Evolutionary conservation across 2,888 invertebrate species (phyloP), one percentile per base, ranked within the genome.

Genomic region (Tanypteryx hageni): DNA sequence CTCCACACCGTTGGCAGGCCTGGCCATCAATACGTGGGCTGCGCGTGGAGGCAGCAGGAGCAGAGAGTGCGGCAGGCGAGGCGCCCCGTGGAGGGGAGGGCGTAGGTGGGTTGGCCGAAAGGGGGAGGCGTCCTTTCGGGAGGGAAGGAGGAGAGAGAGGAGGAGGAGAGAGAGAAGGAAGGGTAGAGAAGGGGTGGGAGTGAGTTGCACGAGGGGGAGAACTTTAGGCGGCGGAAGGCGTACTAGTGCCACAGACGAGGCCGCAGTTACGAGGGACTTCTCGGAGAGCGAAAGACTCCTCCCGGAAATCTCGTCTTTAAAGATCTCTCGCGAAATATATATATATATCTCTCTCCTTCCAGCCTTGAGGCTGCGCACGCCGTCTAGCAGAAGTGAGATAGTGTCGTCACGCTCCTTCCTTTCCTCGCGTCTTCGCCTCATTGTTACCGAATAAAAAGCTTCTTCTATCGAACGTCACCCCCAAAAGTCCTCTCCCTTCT

Each of bases 1-100:
- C 64, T 68, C 89, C 89, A 64, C 64, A 68, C 64, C 14, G 89
- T 89, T 89, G 89, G 89, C 89, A 89, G 64, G 64, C 89, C 64
- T 59, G 89, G 89, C 89, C 89, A 89, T 89, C 89, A 89, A 89
- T 89, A 89, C 89, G 89, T 89, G 89, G 86, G 64, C 64, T 89
- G 89, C 89, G 89, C 89, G 89, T 86, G 86, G 86, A 86, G 86
- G 89, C 61, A 64, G 61, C n/a, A 59, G 61, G 89, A 89, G 89
- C 64, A 64, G 61, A 64, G 89, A 61, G 61, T 59, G 61, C 86
- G 86, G 59, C 59, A 59, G 22, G 86, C 86, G 31, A 59, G 86
- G 61, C 7, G 59, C 27, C 59, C 31, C 61, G 86, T 16, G 18
- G 86, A 61, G 59, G 10, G 61, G 86, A 57, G 83, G 83, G 83